Evolutionary conservation across 2,113 vertebrate genomes (phyloP), one percentile per base, ranked within the genome.

Genomic region (Callopanchax toddi): DNA sequence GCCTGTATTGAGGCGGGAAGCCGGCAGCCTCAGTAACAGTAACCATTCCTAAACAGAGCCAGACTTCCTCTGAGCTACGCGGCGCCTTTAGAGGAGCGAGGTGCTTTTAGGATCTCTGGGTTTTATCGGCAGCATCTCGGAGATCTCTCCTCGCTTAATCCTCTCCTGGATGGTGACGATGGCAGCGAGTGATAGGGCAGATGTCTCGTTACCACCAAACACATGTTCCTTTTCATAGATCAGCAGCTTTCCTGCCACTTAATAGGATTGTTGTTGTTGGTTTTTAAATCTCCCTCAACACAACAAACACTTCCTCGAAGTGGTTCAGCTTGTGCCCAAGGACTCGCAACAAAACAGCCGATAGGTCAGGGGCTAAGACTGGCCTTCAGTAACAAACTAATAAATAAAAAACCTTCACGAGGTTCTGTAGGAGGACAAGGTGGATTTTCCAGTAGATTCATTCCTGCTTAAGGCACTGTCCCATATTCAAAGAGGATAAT

Each of bases 221-320:
- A 90, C 26, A 71, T 89, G 86, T 87, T 87, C 78, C 67, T 79
- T 83, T 91, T 86, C 85, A 88, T 67, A 83, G 78, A 71, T 66
- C 74, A 71, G 67, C 82, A 63, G 74, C 72, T 74, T 78, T 78
- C 56, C 36, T 74, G 82, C 82, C 89, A 86, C 87, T 88, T 89
- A 92, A 92, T 91, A 76, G 88, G 91, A 92, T 92, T 92, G 85
- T 71, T 87, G 84, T 87, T 88, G 82, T 85, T 87, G 65, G 15
- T 67, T 67, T 12, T 49, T 65, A 21, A 18, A 63, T 79, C 79
- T 55, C 11, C 17, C 71, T 55, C 74, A 45, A 34, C 83, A 86
- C 81, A 89, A 89, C 87, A 83, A 74, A 87, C 84, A 69, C 61
- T 84, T 78, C 80, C 85, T 86, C 67, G 67, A 86, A 89, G 88